Evolutionary conservation across 2,888 invertebrate species (phyloP), one percentile per base, ranked within the genome.

Genomic region (Tubiluchus corallicola): DNA sequence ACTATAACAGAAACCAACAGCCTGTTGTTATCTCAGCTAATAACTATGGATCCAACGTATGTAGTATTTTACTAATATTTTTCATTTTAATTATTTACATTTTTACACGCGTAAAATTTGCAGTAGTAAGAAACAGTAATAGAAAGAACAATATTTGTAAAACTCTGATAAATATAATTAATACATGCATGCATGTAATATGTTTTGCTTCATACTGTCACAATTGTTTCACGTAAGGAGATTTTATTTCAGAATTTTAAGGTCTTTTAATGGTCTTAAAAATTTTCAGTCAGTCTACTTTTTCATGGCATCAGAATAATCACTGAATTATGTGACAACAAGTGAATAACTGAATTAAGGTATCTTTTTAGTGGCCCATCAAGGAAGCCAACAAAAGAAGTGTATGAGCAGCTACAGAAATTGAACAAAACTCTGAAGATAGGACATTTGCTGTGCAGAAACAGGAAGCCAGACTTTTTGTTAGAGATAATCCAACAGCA

Each of bases 1-100:
- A 77, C 83, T 38, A 83, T 94, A 54, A 92, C 82, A 0, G 90
- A 92, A 60, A 77, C 80, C 57, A 82, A 78, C 53, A 87, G 88
- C 49, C 68, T 88, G 4, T 69, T 94, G 15, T 70, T 92, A 17
- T 75, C 82, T 1, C 64, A 77, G 68, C 66, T 90, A 9, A 85
- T 84, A 57, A 73, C 78, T 21, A 74, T 90, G 71, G 82, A 85
- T 56, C 88, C 90, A 0, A 71, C 50, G 61, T 63, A 52, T 41
- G 4, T 2, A 9, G 16, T n/a, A 18, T 18, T 45, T 19, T 29
- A 4, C 9, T 17, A n/a, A n/a, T n/a, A n/a, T n/a, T n/a, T n/a
- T n/a, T n/a, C n/a, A n/a, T n/a, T n/a, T n/a, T n/a, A n/a, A n/a
- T n/a, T n/a, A n/a, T n/a, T n/a, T n/a, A n/a, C n/a, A n/a, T n/a